These are phyloP conservation scores for Tarsius wallacei DNA, from an alignment of 2,797 vertebrate species.

Conservation along the genomic window DNA sequence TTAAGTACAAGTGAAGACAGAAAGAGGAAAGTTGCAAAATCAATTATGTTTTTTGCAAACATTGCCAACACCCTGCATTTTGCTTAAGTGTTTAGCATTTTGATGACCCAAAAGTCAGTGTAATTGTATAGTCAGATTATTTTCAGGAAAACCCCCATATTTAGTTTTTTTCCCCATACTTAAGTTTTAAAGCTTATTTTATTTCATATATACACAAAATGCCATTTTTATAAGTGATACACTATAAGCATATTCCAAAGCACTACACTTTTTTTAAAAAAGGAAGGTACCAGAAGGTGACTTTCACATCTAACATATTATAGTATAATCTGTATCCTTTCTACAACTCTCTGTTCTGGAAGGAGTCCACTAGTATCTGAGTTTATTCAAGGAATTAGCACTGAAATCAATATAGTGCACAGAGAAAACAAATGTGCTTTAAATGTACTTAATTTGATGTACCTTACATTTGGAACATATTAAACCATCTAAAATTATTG, in stretches of 20 bases:
- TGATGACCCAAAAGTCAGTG: not conserved
- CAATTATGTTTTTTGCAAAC: not conserved
- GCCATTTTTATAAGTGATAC: not conserved
- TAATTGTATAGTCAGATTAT: not conserved
- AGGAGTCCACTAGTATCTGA: fast-evolving
- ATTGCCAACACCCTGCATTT: not conserved
- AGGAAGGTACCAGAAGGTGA: not conserved
- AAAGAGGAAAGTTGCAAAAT: not conserved
- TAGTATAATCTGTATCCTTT: fast-evolving
- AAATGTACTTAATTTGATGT: too few relatives aligned
- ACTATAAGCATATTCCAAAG: not conserved
- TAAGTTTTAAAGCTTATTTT: not conserved
- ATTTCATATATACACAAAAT: not conserved
- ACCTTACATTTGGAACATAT: fast-evolving
- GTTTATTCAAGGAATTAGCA: fast-evolving
- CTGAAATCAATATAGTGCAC: fast-evolving
- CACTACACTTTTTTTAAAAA: not conserved
- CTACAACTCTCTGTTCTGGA: not conserved
- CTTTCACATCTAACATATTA: not conserved
- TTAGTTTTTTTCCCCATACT: not conserved
- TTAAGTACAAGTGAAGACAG: not conserved
- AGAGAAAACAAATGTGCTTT: not conserved
- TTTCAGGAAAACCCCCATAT: not conserved
- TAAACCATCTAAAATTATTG: too few relatives aligned
- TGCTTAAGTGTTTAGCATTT: not conserved